Evolutionary conservation across 2,113 vertebrate genomes (phyloP).

Genomic region (Columba livia): DNA sequence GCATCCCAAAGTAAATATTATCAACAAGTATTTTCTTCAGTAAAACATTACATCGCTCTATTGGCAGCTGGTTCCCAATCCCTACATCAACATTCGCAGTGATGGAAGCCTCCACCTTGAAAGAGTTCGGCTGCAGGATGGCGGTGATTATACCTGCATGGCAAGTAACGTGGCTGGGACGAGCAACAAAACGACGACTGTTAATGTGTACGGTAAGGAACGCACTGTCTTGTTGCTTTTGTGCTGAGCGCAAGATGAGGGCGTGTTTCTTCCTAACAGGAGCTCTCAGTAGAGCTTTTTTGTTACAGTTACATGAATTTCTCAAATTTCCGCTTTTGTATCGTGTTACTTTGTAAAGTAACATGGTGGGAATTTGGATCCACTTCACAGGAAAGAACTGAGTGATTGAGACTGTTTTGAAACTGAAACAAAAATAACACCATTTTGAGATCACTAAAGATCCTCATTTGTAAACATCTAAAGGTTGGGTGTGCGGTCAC

Average conservation of each 20-base stretch:
- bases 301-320: fast-evolving
- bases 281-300: not conserved
- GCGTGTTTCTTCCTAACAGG: not conserved
- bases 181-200: conserved; percentile 83
- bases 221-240: not conserved
- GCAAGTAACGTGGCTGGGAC: conserved; percentile 87
- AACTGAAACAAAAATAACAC: not conserved
- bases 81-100: conserved; percentile 84
- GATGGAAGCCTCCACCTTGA: conserved; percentile 96
- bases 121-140: conserved; percentile 84
- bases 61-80: conserved; percentile 84
- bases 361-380: fast-evolving
- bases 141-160: conserved; percentile 88
- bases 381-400: not conserved
- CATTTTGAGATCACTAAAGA: not conserved
- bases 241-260: not conserved
- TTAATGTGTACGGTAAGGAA: conserved; percentile 85
- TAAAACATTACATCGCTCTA: not conserved
- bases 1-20: not conserved
- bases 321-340: not conserved
- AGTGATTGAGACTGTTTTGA: not conserved
- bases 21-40: not conserved
- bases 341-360: fast-evolving
- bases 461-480: not conserved
- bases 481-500: not conserved